These are phyloP conservation scores for Helicoverpa assulta DNA, from an alignment of 2,888 invertebrate genomes.

Conservation along the genomic window DNA sequence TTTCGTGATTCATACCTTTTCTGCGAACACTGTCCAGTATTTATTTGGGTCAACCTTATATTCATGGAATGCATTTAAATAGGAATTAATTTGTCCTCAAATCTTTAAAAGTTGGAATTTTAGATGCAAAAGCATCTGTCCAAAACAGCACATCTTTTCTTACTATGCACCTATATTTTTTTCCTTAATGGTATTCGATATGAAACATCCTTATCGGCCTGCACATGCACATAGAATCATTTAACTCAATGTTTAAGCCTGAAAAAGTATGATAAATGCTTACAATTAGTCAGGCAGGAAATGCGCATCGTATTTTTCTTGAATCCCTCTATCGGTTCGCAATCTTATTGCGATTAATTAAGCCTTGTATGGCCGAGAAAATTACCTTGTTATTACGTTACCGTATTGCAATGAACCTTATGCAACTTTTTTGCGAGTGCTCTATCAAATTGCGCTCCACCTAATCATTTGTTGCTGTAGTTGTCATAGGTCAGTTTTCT, in stretches of 20 bases:
- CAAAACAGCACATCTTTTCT: too few relatives aligned
- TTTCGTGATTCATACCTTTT: constrained; percentile 50
- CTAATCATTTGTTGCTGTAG: constrained; percentile 71
- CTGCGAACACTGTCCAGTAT: constrained; percentile 30
- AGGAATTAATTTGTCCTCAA: constrained; percentile 15
- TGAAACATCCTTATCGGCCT: background rate
- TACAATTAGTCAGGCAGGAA: constrained; percentile 22
- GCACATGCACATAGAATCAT: background rate
- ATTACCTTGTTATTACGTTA: constrained; percentile 56
- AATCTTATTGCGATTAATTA: constrained; percentile 57
- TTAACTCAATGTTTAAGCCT: background rate
- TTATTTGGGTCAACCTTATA: constrained; percentile 51
- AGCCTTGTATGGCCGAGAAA: constrained; percentile 46
- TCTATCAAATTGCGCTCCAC: constrained; percentile 74
- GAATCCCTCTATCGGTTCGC: constrained; percentile 29
- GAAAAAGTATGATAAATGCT: constrained; percentile 8
- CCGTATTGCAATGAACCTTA: constrained; percentile 65
- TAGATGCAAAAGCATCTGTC: background rate
- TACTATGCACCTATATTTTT: too few relatives aligned
- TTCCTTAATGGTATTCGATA: too few relatives aligned
- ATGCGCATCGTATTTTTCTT: constrained; percentile 20
- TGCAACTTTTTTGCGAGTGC: constrained; percentile 78
- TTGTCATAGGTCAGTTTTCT: constrained; percentile 86
- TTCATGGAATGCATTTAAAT: constrained; percentile 6
- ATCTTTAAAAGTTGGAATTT: constrained; percentile 10